Percentiles rank a stretch among this genome's conserved stretches.
Conservation (phyloP, 2,113 vertebrate species). For the Microcebus tavaratra region DNA sequence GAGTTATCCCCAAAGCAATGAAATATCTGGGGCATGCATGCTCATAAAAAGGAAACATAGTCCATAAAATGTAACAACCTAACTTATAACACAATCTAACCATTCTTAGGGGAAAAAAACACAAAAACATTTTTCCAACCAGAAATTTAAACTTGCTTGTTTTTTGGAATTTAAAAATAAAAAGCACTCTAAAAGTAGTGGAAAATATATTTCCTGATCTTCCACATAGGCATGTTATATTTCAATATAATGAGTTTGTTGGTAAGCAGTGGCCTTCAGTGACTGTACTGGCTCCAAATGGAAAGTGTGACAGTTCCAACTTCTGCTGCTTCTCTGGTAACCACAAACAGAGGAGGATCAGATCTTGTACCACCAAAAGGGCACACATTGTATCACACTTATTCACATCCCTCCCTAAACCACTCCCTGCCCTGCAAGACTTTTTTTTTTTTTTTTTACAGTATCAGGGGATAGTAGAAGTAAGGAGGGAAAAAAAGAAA, state of each 20-base stretch:
- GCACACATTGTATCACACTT: background rate
- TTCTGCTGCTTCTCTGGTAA: background rate
- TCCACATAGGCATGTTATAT: background rate
- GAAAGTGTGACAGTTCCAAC: background rate
- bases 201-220: background rate
- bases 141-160: background rate
- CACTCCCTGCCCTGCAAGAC: background rate
- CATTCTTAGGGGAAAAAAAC: background rate
- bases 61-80: background rate
- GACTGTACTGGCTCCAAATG: background rate
- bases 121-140: background rate
- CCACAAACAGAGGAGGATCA: background rate
- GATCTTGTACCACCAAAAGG: background rate
- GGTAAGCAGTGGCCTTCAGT: background rate
- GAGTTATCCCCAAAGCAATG: conserved; percentile 1
- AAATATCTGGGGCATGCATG: conserved; percentile 33
- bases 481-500: background rate
- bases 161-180: conserved; percentile 29
- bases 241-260: background rate
- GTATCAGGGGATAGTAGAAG: background rate
- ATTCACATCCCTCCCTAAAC: background rate
- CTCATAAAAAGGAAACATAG: conserved; percentile 11
- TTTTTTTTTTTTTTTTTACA: background rate
- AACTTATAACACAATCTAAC: conserved; percentile 40
- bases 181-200: background rate